These are phyloP conservation scores for Sceliomorpha sp. DNA, from an alignment of 2,888 invertebrate species.

Conservation along the genomic window DNA sequence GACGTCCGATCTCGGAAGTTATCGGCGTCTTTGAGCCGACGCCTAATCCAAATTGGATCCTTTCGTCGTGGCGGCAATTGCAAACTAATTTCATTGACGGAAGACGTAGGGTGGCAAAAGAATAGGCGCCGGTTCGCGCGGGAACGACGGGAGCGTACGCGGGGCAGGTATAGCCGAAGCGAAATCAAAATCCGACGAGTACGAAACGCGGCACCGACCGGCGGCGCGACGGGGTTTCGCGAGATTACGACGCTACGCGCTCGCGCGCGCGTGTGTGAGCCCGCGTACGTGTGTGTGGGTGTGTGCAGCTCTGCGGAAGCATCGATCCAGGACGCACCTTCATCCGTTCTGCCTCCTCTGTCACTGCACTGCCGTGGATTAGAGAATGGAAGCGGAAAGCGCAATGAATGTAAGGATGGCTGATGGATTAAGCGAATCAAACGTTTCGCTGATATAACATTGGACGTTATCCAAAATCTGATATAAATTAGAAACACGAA, in stretches of 20 bases:
- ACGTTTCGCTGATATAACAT: constrained; percentile 23
- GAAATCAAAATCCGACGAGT: no score
- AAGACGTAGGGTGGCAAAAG: neutral
- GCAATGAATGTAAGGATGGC: constrained; percentile 30
- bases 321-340: constrained; percentile 44
- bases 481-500: constrained; percentile 3
- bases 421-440: constrained; percentile 49
- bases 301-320: constrained; percentile 16
- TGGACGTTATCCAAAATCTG: constrained; percentile 29
- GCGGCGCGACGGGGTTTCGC: constrained; percentile 20
- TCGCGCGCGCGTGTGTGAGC: constrained; percentile 7
- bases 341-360: constrained; percentile 31
- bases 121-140: constrained; percentile 12
- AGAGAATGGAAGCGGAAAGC: constrained; percentile 26
- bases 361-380: constrained; percentile 34
- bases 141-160: constrained; percentile 4
- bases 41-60: constrained; percentile 51
- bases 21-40: constrained; percentile 41
- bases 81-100: constrained; percentile 47
- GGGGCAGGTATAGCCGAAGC: no score
- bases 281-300: constrained; percentile 20
- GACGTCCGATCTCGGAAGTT: constrained; percentile 42
- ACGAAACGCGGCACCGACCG: constrained; percentile 17
- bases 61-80: constrained; percentile 34
- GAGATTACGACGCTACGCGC: constrained; percentile 22